Evolutionary conservation across 2,888 invertebrate species (phyloP).

Genomic region (Mantis religiosa): DNA sequence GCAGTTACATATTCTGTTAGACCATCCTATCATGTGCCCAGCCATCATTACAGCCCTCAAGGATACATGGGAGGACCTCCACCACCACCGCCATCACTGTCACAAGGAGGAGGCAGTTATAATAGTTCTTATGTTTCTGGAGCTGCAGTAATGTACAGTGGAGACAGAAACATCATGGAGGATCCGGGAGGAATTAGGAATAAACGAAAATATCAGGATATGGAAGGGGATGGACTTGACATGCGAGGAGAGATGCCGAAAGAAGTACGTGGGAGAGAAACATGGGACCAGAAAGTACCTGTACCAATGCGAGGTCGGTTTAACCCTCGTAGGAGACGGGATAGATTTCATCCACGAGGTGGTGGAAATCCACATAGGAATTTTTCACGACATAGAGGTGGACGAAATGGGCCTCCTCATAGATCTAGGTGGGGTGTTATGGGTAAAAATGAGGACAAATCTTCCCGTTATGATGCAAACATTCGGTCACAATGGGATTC

Average conservation of each 20-base stretch:
- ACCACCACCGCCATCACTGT: conserved; percentile 15
- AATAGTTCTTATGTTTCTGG: conserved; percentile 3
- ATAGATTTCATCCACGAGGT: background rate
- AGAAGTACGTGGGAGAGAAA: background rate
- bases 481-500: conserved; percentile 20
- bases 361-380: conserved; percentile 10
- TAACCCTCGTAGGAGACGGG: background rate
- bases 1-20: background rate
- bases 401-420: background rate
- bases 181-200: background rate
- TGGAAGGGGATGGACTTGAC: conserved; percentile 1
- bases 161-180: background rate
- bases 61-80: background rate
- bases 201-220: conserved; percentile 14
- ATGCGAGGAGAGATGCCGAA: background rate
- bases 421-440: background rate
- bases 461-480: conserved; percentile 12
- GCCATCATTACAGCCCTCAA: background rate
- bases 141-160: background rate
- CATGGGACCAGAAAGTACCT: conserved; percentile 20
- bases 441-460: background rate
- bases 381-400: conserved; percentile 1
- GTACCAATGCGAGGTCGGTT: conserved; percentile 16
- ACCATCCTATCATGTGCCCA: background rate
- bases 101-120: background rate